These are phyloP conservation scores for Rhinichthys klamathensis DNA, from an alignment of 2,113 vertebrate genomes.

Conservation along the genomic window DNA sequence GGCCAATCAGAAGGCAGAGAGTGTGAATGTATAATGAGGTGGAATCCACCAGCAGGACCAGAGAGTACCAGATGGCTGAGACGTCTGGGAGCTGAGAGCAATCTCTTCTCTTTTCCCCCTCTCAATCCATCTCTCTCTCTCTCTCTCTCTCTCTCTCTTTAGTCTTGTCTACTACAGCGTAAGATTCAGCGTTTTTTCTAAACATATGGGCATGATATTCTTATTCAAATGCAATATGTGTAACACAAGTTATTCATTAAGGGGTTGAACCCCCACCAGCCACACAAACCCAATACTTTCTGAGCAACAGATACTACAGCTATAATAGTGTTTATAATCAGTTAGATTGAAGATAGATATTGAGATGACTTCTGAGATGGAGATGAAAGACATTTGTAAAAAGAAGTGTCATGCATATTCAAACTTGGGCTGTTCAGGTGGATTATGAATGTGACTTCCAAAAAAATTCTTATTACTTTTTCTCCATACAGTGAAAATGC, in stretches of 20 bases:
- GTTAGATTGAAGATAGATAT: not conserved
- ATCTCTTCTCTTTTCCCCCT: constrained; percentile 26
- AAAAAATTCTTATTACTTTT: not conserved
- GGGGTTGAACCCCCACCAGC: constrained; percentile 2
- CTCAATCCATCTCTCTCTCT: not conserved
- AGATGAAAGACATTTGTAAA: not conserved
- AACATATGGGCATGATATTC: constrained; percentile 31
- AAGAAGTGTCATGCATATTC: not conserved
- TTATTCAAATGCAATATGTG: constrained; percentile 23
- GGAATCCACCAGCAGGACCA: constrained; percentile 46
- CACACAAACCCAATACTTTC: not conserved
- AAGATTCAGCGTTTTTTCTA: not conserved
- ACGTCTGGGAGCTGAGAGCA: constrained; percentile 45
- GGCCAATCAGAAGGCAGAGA: constrained; percentile 31
- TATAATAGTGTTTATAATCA: not conserved
- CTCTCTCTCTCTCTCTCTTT: not conserved
- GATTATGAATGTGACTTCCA: not conserved
- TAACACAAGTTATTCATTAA: not conserved
- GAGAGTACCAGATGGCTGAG: constrained; percentile 52
- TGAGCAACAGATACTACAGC: not conserved
- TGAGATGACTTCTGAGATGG: not conserved
- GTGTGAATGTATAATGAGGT: constrained; percentile 37
- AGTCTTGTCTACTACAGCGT: not conserved
- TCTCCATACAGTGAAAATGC: not conserved
- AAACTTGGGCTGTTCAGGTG: not conserved